Base-by-base conservation (phyloP, 1,140 invertebrate species). In the Leptinotarsa texana region DNA sequence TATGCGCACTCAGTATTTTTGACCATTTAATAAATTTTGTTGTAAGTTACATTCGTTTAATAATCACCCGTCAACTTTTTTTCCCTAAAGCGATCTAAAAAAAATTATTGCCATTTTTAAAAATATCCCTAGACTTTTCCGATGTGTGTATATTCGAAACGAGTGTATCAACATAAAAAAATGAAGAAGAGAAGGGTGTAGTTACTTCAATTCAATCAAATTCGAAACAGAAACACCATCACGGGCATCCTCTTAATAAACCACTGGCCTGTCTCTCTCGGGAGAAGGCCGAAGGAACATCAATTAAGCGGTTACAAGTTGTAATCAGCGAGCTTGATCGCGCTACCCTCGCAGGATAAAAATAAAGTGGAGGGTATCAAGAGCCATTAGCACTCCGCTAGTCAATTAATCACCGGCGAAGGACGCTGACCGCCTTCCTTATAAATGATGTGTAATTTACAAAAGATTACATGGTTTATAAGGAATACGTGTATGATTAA, bases 401-500 rank as follows among this genome's bases (percentile, higher is more conserved):
- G 77, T 81, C 79, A 79, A 82, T 82, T 80, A 82, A 82, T 82
- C 81, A 81, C 76, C 73, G 69, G 71, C 77, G 77, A 72, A 66
- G 76, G 75, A 69, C 75, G 73, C 42, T 69, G 33, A 33, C 78
- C 81, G 80, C 81, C 81, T 78, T 72, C 72, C 72, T 79, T 79
- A 80, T 82, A 82, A 82, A 82, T 82, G 81, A 81, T 76, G 80
- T 82, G 81, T 82, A 82, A 82, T 82, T 82, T 82, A 78, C 74
- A 81, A 81, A 80, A 81, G 79, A 82, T 82, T 82, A 82, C 80
- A 82, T 77, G 81, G 75, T 82, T 82, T 82, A 82, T 82, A 81
- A 80, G 78, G 78, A 77, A 79, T 82, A 75, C 78, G 77, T 65
- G 63, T 11, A 82, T 81, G 76, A 82, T 82, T 82, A 80, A 81